Conservation (phyloP, 37 sponge, comb jelly and placozoan genomes). For the Tethya wilhelma region DNA sequence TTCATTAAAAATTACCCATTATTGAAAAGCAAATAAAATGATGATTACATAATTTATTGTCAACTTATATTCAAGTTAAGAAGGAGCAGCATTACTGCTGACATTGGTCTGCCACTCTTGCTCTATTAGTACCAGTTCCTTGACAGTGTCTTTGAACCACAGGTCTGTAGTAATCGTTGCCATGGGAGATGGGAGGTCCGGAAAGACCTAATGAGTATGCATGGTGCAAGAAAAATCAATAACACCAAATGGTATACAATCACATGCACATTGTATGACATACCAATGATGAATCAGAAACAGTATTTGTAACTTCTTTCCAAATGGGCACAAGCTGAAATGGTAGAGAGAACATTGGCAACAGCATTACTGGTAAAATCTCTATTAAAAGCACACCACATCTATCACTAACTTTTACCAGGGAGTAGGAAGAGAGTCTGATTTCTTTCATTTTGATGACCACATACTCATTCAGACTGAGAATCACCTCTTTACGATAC, state of each 20-base stretch:
- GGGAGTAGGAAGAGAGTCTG: conserved; percentile 14
- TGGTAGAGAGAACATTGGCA: too few relatives aligned
- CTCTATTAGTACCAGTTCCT: conserved; percentile 31
- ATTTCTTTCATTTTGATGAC: conserved; percentile 13
- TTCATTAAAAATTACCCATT: too few relatives aligned
- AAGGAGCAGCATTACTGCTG: too few relatives aligned
- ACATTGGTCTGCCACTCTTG: conserved; percentile 9
- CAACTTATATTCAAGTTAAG: too few relatives aligned
- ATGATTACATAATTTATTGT: too few relatives aligned
- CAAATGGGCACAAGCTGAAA: conserved; percentile 41
- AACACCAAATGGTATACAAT: too few relatives aligned
- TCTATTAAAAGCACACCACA: too few relatives aligned
- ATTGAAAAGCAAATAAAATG: too few relatives aligned
- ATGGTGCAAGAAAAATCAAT: neutral
- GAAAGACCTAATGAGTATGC: neutral
- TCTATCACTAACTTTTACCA: too few relatives aligned
- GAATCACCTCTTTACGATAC: conserved; percentile 23
- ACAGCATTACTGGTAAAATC: too few relatives aligned
- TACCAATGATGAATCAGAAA: neutral
- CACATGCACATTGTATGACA: too few relatives aligned
- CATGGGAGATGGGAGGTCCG: neutral
- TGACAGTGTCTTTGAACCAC: conserved; percentile 25
- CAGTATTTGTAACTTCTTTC: conserved; percentile 14
- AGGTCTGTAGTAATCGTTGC: neutral
- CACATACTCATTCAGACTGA: conserved; percentile 26